A percentile compares a stretch with the other conserved stretches of the same genome.
phyloP scores from a whole-genome alignment of 1,140 invertebrate species.

The Heterodera carotae region DNA sequence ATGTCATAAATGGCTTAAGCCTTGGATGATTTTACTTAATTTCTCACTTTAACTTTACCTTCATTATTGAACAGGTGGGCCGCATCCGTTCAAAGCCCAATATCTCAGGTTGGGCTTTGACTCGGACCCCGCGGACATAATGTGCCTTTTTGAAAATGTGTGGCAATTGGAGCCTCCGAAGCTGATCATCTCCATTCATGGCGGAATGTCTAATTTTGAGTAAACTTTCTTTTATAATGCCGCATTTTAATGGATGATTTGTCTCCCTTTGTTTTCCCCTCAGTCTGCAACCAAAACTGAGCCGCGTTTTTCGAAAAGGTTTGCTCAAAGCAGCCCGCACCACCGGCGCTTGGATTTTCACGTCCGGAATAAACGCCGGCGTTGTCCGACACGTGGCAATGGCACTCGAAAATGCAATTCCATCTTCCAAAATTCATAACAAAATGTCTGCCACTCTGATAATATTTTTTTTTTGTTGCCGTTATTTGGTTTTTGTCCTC shows the following conservation, averaged over 20 bases:
- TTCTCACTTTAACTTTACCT: too few species aligned
- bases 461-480: too few species aligned
- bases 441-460: slow-evolving; percentile 16
- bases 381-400: slow-evolving; percentile 34
- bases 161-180: slow-evolving; percentile 94
- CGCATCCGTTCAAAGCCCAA: slow-evolving; percentile 92
- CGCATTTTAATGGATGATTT: too few species aligned
- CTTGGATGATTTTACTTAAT: too few species aligned
- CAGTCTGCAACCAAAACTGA: slow-evolving; percentile 83
- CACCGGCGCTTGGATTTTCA: slow-evolving; percentile 94
- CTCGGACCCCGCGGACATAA: slow-evolving; percentile 85
- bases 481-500: too few species aligned
- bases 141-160: slow-evolving; percentile 86
- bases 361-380: slow-evolving; percentile 91
- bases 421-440: slow-evolving; percentile 29
- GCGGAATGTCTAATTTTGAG: slow-evolving; percentile 92
- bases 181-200: slow-evolving; percentile 92
- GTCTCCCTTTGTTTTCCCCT: too few species aligned
- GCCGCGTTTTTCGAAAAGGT: slow-evolving; percentile 88
- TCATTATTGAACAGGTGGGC: slow-evolving; percentile 69
- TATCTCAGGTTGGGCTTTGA: slow-evolving; percentile 89
- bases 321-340: slow-evolving; percentile 93
- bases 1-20: too few species aligned
- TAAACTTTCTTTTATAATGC: slow-evolving; percentile 34
- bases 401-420: slow-evolving; percentile 35